phyloP scores from a whole-genome alignment of 2,888 invertebrate genomes.

The Tetrapedia diversipes region DNA sequence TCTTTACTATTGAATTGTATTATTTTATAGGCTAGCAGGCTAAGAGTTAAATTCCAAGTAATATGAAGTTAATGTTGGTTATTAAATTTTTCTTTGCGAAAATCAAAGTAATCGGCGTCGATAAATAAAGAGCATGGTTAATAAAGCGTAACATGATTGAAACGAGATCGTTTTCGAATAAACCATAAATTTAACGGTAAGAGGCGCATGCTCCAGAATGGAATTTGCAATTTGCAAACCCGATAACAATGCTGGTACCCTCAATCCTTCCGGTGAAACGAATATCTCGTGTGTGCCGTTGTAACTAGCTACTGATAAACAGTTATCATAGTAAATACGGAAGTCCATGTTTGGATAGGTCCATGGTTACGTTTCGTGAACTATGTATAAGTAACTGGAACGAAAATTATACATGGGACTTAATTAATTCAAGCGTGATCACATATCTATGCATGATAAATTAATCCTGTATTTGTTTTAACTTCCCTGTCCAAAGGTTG shows the following conservation, averaged over 20 bases:
- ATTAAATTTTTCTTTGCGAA: not conserved
- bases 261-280: conserved; percentile 28
- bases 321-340: conserved; percentile 29
- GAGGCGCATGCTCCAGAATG: not conserved
- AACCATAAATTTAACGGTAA: not conserved
- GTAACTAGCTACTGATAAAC: conserved; percentile 29
- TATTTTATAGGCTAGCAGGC: too few species aligned
- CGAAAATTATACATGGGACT: not conserved
- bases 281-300: conserved; percentile 8
- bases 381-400: not conserved
- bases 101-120: too few species aligned
- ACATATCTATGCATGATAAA: too few species aligned
- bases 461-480: too few species aligned
- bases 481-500: too few species aligned
- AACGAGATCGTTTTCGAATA: not conserved
- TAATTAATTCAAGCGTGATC: too few species aligned
- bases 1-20: too few species aligned
- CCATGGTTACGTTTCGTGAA: not conserved
- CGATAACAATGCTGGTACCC: conserved; percentile 17
- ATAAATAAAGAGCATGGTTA: too few species aligned
- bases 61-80: too few species aligned
- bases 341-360: conserved; percentile 1
- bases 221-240: not conserved
- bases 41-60: too few species aligned
- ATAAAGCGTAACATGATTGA: not conserved